These are phyloP conservation scores for Leptura quadrifasciata DNA, from an alignment of 2,888 invertebrate genomes.

Conservation along the genomic window DNA sequence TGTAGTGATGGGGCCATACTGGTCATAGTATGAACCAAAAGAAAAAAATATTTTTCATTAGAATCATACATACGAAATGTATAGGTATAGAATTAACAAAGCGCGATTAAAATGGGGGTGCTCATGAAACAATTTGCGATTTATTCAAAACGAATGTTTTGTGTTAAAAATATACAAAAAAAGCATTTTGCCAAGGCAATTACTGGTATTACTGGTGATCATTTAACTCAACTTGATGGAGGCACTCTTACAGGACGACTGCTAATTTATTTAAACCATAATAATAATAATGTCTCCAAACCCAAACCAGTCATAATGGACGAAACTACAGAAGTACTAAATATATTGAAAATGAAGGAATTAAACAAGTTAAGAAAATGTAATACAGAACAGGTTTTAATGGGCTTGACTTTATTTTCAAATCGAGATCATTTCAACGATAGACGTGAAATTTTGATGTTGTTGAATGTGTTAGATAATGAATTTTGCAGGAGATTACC, in stretches of 20 bases:
- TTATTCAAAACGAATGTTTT: background rate
- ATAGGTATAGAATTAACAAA: no score
- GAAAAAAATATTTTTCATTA: no score
- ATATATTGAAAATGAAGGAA: slow-evolving; percentile 38
- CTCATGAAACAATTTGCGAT: background rate
- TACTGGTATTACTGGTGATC: slow-evolving; percentile 43
- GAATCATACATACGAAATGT: no score
- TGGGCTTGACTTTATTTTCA: slow-evolving; percentile 48
- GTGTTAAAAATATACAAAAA: background rate
- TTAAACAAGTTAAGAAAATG: slow-evolving; percentile 43
- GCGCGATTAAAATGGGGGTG: slow-evolving; percentile 9
- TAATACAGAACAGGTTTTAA: slow-evolving; percentile 49
- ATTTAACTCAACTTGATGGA: slow-evolving; percentile 44
- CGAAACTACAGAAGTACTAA: slow-evolving; percentile 3
- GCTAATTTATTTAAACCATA: slow-evolving; percentile 57
- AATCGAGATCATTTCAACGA: slow-evolving; percentile 44
- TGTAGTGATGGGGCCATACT: no score
- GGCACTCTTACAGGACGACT: slow-evolving; percentile 63
- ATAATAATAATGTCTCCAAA: slow-evolving; percentile 46
- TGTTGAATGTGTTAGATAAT: slow-evolving; percentile 65
- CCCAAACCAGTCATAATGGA: slow-evolving; percentile 21
- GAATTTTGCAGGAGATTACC: slow-evolving; percentile 66
- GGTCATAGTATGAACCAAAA: no score
- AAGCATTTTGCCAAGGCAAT: slow-evolving; percentile 8
- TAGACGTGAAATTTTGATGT: slow-evolving; percentile 55